Base-by-base conservation (phyloP, 2,797 vertebrate species). In the Sebastes elongatus region DNA sequence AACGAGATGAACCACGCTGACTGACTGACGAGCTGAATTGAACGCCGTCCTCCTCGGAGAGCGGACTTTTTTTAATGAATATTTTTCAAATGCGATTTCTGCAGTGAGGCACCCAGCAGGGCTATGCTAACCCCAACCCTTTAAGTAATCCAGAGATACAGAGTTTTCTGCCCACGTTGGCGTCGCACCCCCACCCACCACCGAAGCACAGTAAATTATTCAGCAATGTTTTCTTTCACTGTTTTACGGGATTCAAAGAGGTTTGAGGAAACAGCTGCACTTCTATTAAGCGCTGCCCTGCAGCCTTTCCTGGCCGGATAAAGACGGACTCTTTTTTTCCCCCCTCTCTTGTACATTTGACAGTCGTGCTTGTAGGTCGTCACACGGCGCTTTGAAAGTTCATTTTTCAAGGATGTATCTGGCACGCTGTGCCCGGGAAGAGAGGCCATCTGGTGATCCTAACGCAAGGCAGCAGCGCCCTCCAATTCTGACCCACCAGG, bases 221-320 rank as follows among this genome's bases (percentile, higher is more conserved):
- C 74, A 91, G 84, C 63, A 62, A 78, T 75, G 80, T 89, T 93
- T 91, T 86, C 82, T 71, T 90, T 84, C 78, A 59, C 70, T 22
- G n/a, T 81, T 83, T 89, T 78, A 87, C 62, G 1, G 69, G 35
- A 84, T 71, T 81, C 76, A 82, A 75, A 84, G 72, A 72, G 80
- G 72, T 91, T 90, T 69, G 76, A 95, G 94, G 94, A 95, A 95
- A 94, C 94, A 95, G 93, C 94, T 95, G 93, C 78, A 75, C 71
- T 85, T 88, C 85, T 89, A 76, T 61, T 53, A 78, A 86, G 81
- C 76, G 62, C 76, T 73, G 76, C 76, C 85, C 71, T 66, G 78
- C 73, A 83, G 88, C 86, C 72, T 90, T 93, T 91, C 86, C 90
- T 90, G 87, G 49, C 76, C 74, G 56, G 84, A 89, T 76, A 68